Percentiles rank a stretch among this genome's conserved stretches.
phyloP scores from a whole-genome alignment of 2,113 vertebrate genomes.

The Dendrocopos noguchii region DNA sequence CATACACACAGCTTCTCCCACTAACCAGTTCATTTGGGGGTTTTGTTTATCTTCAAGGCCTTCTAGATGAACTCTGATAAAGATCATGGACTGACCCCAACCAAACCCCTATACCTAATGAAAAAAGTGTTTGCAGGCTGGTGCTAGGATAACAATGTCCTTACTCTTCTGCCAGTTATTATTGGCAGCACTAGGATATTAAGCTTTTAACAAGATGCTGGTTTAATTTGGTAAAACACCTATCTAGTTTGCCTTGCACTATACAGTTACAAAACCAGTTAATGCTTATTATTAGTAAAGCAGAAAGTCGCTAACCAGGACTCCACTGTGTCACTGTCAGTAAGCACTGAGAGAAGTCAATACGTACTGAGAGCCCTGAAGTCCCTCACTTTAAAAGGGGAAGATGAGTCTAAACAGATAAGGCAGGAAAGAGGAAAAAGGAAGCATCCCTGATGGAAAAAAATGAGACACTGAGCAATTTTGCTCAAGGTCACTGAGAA shows the following conservation, averaged over 20 bases:
- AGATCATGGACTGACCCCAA: neutral
- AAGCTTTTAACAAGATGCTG: neutral
- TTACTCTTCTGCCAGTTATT: neutral
- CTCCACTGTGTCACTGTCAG: neutral
- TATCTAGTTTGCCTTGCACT: too few species aligned
- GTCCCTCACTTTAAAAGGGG: neutral
- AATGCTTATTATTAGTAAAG: neutral
- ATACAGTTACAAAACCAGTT: too few species aligned
- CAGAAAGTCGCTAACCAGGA: neutral
- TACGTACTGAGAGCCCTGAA: neutral
- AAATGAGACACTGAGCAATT: neutral
- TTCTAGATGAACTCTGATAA: neutral
- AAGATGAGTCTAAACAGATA: neutral
- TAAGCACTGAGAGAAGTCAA: neutral
- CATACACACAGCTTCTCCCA: neutral
- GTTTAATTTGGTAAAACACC: too few species aligned
- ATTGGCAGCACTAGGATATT: neutral
- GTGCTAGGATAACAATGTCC: neutral
- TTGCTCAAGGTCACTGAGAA: neutral
- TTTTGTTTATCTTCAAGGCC: neutral
- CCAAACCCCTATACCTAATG: rapidly evolving
- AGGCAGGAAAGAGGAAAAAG: neutral
- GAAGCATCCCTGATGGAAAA: neutral
- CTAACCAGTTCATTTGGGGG: neutral
- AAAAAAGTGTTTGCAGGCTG: neutral